A percentile compares a stretch with the other conserved stretches of the same genome.
phyloP scores from a whole-genome alignment of 2,113 vertebrate species.

The Perccottus glenii region DNA sequence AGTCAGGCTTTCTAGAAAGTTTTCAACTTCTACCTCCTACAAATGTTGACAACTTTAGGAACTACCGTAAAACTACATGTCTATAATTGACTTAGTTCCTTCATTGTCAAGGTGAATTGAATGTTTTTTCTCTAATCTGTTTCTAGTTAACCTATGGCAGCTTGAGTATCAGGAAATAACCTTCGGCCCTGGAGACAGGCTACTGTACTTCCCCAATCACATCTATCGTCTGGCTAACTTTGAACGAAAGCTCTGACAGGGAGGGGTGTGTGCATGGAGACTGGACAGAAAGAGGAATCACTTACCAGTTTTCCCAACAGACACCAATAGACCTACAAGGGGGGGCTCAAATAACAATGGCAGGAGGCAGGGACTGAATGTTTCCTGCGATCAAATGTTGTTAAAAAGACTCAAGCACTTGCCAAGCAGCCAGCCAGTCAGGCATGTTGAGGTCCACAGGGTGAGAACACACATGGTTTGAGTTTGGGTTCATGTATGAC shows the following conservation, averaged over 20 bases:
- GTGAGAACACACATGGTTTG: slow-evolving; percentile 81
- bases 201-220: slow-evolving; percentile 80
- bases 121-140: slow-evolving; percentile 69
- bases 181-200: slow-evolving; percentile 65
- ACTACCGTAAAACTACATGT: neutral
- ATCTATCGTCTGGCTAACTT: slow-evolving; percentile 68
- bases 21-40: neutral
- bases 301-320: slow-evolving; percentile 62
- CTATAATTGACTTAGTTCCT: slow-evolving; percentile 22
- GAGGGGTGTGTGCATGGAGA: slow-evolving; percentile 59
- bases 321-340: slow-evolving; percentile 51
- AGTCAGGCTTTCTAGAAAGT: slow-evolving; percentile 1
- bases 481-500: slow-evolving; percentile 74
- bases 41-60: neutral
- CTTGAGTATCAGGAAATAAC: slow-evolving; percentile 75
- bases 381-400: slow-evolving; percentile 75
- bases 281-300: slow-evolving; percentile 69
- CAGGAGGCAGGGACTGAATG: slow-evolving; percentile 57
- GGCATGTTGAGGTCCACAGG: slow-evolving; percentile 55
- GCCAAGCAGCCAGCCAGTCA: slow-evolving; percentile 54
- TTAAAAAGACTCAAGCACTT: slow-evolving; percentile 61
- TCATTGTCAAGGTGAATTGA: slow-evolving; percentile 55
- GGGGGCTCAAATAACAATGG: slow-evolving; percentile 70
- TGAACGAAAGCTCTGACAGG: slow-evolving; percentile 59
- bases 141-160: slow-evolving; percentile 67